Evolutionary conservation across 2,113 vertebrate species (phyloP).

Genomic region (Gopherus evgoodei): DNA sequence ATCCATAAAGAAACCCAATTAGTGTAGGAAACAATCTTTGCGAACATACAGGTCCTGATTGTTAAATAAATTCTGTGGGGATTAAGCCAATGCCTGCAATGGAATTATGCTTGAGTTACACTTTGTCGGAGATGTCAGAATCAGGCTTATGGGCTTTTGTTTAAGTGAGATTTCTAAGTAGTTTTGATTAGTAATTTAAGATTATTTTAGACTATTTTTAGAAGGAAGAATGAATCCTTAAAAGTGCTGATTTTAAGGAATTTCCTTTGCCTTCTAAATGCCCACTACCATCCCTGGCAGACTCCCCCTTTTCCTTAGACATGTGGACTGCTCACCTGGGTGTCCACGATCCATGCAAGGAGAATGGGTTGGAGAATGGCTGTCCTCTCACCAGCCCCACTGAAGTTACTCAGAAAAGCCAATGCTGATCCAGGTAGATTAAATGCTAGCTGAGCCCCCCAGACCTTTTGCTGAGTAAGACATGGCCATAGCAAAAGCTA

Average conservation of each 20-base stretch:
- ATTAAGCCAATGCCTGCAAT: background rate
- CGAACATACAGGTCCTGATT: background rate
- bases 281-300: background rate
- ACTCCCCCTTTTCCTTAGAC: background rate
- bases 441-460: background rate
- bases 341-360: background rate
- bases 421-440: background rate
- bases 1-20: fast-evolving
- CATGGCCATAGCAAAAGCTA: background rate
- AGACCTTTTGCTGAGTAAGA: background rate
- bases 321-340: background rate
- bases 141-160: background rate
- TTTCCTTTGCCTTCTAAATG: background rate
- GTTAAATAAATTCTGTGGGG: background rate
- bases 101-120: background rate
- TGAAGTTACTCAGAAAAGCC: fast-evolving
- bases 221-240: background rate
- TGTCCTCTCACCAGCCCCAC: background rate
- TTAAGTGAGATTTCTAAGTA: background rate
- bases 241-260: background rate
- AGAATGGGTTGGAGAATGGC: background rate
- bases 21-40: fast-evolving
- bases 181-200: constrained; percentile 9
- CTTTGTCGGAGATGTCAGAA: background rate
- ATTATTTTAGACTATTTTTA: constrained; percentile 4